Evolutionary conservation across 2,797 vertebrate species (phyloP).

Genomic region (Pseudochirops corinnae): DNA sequence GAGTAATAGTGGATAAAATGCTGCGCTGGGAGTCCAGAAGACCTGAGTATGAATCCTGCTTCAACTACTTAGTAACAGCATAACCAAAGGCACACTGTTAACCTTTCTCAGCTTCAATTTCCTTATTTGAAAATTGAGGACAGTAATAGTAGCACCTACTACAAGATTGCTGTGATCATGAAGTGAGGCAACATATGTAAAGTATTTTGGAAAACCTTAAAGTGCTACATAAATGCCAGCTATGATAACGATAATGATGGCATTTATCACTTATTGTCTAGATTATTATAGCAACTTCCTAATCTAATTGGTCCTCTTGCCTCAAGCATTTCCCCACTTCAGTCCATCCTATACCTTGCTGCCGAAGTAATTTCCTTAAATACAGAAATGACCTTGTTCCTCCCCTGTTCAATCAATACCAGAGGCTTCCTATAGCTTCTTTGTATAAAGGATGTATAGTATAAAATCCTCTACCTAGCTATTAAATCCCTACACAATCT

Average conservation of each 20-base stretch:
- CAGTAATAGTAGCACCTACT: not conserved
- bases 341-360: not conserved
- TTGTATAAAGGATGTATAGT: not conserved
- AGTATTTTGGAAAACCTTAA: not conserved
- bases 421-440: not conserved
- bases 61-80: not conserved
- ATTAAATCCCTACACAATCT: not conserved
- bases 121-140: not conserved
- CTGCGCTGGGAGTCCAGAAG: not conserved
- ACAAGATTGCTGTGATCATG: not conserved
- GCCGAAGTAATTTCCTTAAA: not conserved
- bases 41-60: not conserved
- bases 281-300: not conserved
- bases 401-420: not conserved
- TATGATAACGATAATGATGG: not conserved
- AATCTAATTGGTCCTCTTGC: not conserved
- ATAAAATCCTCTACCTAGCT: not conserved
- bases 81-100: not conserved
- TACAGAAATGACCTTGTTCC: not conserved
- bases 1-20: not conserved
- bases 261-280: not conserved
- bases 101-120: not conserved
- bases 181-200: not conserved
- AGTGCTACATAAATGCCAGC: not conserved
- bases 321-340: not conserved